These are phyloP conservation scores for Loris lydekkerianus DNA, from an alignment of 2,797 vertebrate species.

Conservation along the genomic window DNA sequence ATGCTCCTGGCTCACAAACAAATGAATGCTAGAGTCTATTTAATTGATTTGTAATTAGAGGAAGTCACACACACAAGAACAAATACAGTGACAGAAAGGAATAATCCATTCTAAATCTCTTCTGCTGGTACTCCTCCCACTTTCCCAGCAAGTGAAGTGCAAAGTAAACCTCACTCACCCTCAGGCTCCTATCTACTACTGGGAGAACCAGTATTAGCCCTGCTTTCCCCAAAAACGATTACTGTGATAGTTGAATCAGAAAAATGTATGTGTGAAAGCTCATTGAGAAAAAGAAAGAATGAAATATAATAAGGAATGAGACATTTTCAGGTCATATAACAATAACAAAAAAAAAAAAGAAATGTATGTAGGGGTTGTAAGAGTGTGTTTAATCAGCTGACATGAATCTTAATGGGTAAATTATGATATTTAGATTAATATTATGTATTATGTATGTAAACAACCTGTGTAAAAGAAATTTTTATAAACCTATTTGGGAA, in stretches of 20 bases:
- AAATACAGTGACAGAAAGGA: background rate
- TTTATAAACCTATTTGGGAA: conserved; percentile 22
- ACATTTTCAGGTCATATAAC: conserved; percentile 30
- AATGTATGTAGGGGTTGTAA: background rate
- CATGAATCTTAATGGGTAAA: background rate
- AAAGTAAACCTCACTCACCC: background rate
- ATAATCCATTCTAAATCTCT: background rate
- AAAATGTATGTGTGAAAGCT: background rate
- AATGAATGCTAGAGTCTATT: background rate
- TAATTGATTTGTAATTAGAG: conserved; percentile 7
- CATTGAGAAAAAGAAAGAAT: background rate
- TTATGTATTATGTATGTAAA: too few relatives aligned
- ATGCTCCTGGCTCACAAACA: background rate
- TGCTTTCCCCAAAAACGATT: background rate
- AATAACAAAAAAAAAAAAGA: background rate
- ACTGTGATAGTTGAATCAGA: background rate
- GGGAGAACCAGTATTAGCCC: background rate
- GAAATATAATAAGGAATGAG: conserved; percentile 10
- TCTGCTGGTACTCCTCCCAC: background rate
- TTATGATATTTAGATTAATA: conserved; percentile 33
- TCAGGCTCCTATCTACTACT: background rate
- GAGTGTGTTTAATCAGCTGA: background rate
- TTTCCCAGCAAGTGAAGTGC: background rate
- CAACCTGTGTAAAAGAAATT: background rate
- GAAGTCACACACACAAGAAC: background rate